Conservation (phyloP, 1,140 invertebrate genomes). For the Marisa cornuarietis region DNA sequence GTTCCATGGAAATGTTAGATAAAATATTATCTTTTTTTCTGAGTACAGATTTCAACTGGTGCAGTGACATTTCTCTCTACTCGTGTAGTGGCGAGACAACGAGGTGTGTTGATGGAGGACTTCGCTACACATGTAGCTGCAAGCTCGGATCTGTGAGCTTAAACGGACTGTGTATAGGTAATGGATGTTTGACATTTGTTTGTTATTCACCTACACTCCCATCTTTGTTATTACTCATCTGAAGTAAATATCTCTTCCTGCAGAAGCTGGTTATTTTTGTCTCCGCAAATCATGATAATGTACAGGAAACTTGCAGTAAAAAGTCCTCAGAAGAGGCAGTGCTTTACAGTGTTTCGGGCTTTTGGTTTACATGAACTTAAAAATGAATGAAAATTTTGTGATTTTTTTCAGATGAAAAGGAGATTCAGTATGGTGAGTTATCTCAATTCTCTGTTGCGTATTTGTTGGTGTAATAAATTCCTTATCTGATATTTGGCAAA, state of each 20-base stretch:
- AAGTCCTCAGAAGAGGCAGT: too few relatives aligned
- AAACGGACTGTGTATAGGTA: neutral
- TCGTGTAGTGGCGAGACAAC: neutral
- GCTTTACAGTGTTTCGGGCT: too few relatives aligned
- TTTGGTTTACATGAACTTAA: too few relatives aligned
- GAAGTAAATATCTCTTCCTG: too few relatives aligned
- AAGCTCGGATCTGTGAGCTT: neutral
- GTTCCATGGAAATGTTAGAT: too few relatives aligned
- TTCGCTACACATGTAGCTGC: conserved; percentile 7
- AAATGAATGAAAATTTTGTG: too few relatives aligned
- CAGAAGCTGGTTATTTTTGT: too few relatives aligned
- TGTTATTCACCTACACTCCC: too few relatives aligned
- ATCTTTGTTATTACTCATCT: too few relatives aligned
- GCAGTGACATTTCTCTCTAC: neutral
- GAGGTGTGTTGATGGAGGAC: neutral
- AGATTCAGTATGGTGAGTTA: neutral
- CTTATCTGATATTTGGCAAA: neutral
- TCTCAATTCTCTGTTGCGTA: neutral
- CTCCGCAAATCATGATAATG: too few relatives aligned
- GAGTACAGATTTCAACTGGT: neutral
- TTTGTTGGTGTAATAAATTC: neutral
- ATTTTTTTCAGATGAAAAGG: conserved; percentile 1
- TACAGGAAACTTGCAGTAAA: too few relatives aligned
- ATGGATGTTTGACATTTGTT: neutral
- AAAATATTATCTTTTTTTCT: too few relatives aligned